These are phyloP conservation scores for Thermophis baileyi DNA, from an alignment of 2,113 vertebrate species.

Conservation along the genomic window DNA sequence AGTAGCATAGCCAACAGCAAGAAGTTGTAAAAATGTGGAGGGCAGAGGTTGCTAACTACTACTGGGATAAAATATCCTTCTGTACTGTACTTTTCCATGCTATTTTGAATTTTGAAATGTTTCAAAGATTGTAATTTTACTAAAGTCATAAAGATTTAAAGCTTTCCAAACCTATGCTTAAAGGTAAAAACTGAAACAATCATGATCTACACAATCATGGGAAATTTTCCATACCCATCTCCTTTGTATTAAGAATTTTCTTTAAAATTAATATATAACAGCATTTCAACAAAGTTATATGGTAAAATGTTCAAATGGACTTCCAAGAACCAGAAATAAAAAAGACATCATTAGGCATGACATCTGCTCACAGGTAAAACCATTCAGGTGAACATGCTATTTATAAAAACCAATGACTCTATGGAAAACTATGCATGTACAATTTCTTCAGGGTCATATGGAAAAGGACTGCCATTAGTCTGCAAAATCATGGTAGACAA, in stretches of 20 bases:
- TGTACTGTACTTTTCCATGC: not conserved
- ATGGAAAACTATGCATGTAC: not conserved
- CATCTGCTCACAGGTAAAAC: not conserved
- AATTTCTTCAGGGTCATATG: not conserved
- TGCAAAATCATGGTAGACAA: not conserved
- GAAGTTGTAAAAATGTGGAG: not conserved
- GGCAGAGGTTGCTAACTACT: not conserved
- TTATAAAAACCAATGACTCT: not conserved
- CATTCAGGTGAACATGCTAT: not conserved
- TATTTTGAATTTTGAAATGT: not conserved
- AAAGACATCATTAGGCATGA: not conserved
- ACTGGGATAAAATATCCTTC: not conserved
- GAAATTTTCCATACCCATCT: not conserved
- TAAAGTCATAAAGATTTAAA: not conserved
- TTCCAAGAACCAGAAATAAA: accelerated
- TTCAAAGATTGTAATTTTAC: not conserved
- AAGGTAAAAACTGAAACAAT: not conserved
- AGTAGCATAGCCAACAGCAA: not conserved
- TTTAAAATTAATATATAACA: not conserved
- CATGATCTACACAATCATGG: not conserved
- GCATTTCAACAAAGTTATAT: not conserved
- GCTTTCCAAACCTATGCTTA: not conserved
- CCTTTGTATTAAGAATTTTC: not conserved
- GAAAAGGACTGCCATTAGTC: not conserved
- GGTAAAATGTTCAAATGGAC: not conserved